Conservation (phyloP, 2,888 invertebrate genomes). For the Drosophila ochracea region DNA sequence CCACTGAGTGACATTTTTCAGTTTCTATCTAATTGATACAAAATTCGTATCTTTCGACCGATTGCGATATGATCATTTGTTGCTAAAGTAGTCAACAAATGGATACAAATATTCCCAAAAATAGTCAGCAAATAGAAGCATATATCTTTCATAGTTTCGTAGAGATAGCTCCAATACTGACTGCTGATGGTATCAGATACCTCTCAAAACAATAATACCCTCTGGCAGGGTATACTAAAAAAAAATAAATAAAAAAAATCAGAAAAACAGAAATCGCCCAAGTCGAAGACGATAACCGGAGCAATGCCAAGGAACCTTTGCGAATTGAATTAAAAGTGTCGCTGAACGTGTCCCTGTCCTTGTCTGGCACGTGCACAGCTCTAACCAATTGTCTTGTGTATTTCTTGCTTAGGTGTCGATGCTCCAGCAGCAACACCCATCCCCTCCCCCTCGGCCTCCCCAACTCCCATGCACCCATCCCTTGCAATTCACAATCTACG, state of each 20-base stretch:
- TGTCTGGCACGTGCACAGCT: constrained; percentile 42
- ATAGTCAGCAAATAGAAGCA: too few species aligned
- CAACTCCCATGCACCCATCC: not conserved
- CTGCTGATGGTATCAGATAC: not conserved
- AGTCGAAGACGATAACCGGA: constrained; percentile 4
- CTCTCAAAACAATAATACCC: not conserved
- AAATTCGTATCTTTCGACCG: not conserved
- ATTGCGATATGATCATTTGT: not conserved
- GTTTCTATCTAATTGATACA: too few species aligned
- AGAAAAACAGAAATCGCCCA: constrained; percentile 7
- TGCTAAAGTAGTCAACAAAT: not conserved
- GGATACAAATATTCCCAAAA: not conserved
- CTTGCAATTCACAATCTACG: constrained; percentile 41
- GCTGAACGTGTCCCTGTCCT: constrained; percentile 70
- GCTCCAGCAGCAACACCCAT: constrained; percentile 1
- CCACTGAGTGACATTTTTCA: too few species aligned
- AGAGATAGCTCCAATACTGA: not conserved
- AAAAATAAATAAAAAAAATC: constrained; percentile 9
- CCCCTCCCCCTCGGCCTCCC: not conserved
- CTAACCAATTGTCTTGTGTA: constrained; percentile 2
- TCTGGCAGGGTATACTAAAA: not conserved
- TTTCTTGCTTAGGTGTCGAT: constrained; percentile 45
- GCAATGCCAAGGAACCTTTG: constrained; percentile 69
- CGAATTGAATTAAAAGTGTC: constrained; percentile 81
- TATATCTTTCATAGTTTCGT: not conserved